Percentiles rank a stretch among this genome's conserved stretches.
Conservation (phyloP, 1,140 invertebrate species). For the Hyphantria cunea region DNA sequence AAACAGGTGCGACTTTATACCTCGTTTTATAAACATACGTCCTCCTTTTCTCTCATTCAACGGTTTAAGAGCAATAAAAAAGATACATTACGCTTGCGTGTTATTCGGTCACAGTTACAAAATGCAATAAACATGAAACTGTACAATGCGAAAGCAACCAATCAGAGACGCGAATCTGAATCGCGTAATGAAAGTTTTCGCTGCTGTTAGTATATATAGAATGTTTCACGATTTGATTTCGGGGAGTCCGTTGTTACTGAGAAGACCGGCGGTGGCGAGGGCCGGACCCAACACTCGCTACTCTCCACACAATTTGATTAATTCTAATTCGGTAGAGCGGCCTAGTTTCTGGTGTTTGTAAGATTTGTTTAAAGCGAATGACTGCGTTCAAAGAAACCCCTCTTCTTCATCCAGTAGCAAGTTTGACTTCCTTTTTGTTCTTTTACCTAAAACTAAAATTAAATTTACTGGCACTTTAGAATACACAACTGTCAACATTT, state of each 20-base stretch:
- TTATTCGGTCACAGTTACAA: too few species aligned
- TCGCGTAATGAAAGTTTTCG: constrained; percentile 50
- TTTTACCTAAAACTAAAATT: too few species aligned
- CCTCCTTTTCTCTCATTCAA: too few species aligned
- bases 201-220: constrained; percentile 41
- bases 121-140: not conserved
- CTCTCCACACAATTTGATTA: constrained; percentile 7
- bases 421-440: constrained; percentile 70
- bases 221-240: not conserved
- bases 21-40: too few species aligned
- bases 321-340: not conserved
- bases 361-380: not conserved
- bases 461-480: too few species aligned
- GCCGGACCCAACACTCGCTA: constrained; percentile 1
- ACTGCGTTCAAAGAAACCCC: constrained; percentile 34
- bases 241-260: constrained; percentile 74
- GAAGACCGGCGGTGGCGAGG: constrained; percentile 58
- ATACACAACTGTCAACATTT: too few species aligned
- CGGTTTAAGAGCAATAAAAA: too few species aligned
- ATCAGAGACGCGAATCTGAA: constrained; percentile 40
- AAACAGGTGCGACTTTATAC: too few species aligned
- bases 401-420: constrained; percentile 73
- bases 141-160: constrained; percentile 35
- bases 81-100: too few species aligned
- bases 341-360: not conserved